A percentile compares a stretch with the other conserved stretches of the same genome.
Conservation (phyloP, 2,797 vertebrate species). For the Danionella dracula region DNA sequence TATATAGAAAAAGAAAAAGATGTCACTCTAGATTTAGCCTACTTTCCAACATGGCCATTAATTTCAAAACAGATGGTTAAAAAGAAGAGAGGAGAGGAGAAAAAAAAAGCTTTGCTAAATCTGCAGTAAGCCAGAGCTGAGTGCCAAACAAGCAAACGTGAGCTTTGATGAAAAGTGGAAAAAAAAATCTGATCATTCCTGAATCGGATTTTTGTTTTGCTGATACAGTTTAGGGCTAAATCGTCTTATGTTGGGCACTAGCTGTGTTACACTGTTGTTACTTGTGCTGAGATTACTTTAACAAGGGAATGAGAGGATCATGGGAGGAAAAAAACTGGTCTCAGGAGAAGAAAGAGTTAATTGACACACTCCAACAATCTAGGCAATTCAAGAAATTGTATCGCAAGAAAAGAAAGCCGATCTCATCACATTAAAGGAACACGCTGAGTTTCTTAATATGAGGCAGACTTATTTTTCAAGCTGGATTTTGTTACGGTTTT, state of each 20-base stretch:
- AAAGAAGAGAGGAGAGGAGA: constrained; percentile 32
- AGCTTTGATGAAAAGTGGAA: constrained; percentile 22
- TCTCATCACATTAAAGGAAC: not conserved
- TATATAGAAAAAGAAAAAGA: constrained; percentile 34
- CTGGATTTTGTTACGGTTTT: not conserved
- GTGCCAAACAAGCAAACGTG: constrained; percentile 43
- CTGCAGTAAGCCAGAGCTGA: constrained; percentile 28
- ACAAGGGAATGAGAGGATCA: not conserved
- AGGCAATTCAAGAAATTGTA: no score
- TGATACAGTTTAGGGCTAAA: constrained; percentile 37
- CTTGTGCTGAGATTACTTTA: not conserved
- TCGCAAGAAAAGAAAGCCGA: not conserved
- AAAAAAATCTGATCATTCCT: constrained; percentile 23
- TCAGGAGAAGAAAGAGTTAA: not conserved
- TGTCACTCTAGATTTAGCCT: constrained; percentile 72
- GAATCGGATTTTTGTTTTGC: constrained; percentile 39
- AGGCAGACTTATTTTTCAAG: not conserved
- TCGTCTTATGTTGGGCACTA: constrained; percentile 13
- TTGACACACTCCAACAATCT: constrained; percentile 14
- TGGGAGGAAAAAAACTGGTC: not conserved
- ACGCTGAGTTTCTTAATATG: not conserved
- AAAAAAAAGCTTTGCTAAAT: constrained; percentile 13
- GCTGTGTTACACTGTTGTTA: not conserved
- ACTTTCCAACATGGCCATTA: constrained; percentile 68
- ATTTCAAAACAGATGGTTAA: constrained; percentile 71